Conservation (phyloP, 2,113 vertebrate species). For the Tinamus guttatus region DNA sequence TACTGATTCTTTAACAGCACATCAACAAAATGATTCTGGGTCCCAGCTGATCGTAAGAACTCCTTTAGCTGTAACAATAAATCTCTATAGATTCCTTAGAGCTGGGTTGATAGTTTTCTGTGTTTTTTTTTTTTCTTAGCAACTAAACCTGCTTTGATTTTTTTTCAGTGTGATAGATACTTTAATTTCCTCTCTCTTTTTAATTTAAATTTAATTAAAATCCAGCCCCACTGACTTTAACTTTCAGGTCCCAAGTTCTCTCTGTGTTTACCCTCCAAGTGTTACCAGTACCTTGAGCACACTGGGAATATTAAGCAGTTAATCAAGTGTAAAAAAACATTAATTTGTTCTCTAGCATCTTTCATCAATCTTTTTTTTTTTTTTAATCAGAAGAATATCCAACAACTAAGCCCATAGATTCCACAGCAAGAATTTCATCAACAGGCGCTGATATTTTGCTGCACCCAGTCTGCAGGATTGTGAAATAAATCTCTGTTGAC, state of each 20-base stretch:
- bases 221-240: conserved; percentile 40
- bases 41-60: background rate
- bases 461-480: background rate
- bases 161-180: conserved; percentile 37
- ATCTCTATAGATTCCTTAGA: background rate
- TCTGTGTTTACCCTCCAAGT: conserved; percentile 59
- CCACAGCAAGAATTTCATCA: conserved; percentile 37
- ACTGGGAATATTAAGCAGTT: conserved; percentile 71
- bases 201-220: conserved; percentile 74
- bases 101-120: background rate
- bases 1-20: background rate
- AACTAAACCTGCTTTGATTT: background rate
- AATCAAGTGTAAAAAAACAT: conserved; percentile 70
- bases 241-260: conserved; percentile 35
- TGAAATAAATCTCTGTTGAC: background rate
- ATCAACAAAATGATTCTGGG: background rate
- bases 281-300: conserved; percentile 48
- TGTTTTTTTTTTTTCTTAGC: background rate
- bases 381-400: conserved; percentile 39
- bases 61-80: background rate
- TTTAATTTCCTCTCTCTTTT: conserved; percentile 62
- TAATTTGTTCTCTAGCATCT: conserved; percentile 41
- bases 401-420: background rate
- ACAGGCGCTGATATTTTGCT: background rate
- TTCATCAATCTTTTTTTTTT: conserved; percentile 34